Percentiles rank a stretch among this genome's conserved stretches.
Conservation (phyloP, 2,113 vertebrate genomes). For the Bubo bubo region DNA sequence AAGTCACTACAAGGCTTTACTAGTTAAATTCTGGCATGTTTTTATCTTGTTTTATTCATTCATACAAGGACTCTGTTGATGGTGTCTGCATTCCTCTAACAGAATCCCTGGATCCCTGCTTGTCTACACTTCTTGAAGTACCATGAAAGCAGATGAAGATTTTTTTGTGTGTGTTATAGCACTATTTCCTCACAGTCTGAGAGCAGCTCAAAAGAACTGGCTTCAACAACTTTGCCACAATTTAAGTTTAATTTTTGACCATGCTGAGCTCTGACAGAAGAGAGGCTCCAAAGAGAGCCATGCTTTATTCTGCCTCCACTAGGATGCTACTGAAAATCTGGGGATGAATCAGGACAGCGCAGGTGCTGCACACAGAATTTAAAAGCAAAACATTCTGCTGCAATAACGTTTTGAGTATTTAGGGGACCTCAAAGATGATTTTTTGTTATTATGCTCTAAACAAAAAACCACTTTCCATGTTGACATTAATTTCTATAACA, state of each 20-base stretch:
- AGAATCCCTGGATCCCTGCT: background rate
- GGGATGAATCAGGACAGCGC: background rate
- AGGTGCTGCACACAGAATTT: background rate
- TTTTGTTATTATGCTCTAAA: background rate
- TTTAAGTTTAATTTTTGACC: slow-evolving; percentile 36
- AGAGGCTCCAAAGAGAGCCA: background rate
- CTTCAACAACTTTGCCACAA: background rate
- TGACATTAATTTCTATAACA: slow-evolving; percentile 45
- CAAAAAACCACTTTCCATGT: background rate
- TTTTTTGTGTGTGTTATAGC: background rate
- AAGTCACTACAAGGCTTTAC: background rate
- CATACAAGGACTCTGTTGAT: background rate
- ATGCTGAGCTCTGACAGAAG: slow-evolving; percentile 15
- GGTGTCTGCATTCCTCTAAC: background rate
- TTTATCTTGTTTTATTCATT: background rate
- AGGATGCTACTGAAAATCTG: background rate
- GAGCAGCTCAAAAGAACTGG: background rate
- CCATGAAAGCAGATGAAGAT: background rate
- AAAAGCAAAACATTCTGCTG: background rate
- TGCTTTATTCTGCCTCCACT: background rate
- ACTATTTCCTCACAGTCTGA: background rate
- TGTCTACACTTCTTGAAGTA: background rate
- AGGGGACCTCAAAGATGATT: background rate
- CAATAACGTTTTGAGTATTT: slow-evolving; percentile 7
- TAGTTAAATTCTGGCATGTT: background rate